Evolutionary conservation across 2,113 vertebrate species (phyloP).

Genomic region (Rhinopomastus cyanomelas): DNA sequence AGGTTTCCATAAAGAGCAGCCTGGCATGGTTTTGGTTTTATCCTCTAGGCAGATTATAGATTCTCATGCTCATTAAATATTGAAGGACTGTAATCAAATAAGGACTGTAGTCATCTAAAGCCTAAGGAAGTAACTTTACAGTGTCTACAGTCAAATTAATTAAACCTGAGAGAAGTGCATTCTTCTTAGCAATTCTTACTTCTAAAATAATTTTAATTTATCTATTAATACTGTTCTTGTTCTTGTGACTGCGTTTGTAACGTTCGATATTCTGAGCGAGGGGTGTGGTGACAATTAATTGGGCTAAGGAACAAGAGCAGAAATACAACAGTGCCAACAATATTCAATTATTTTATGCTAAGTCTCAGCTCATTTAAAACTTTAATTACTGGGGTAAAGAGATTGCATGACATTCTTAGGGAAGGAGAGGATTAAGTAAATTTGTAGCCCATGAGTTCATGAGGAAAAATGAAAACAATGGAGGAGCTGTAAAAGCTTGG

Average conservation of each 20-base stretch:
- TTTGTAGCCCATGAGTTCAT: background rate
- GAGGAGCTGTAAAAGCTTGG: background rate
- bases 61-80: constrained; percentile 59
- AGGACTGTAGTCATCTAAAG: constrained; percentile 26
- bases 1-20: constrained; percentile 49
- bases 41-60: constrained; percentile 49
- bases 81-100: constrained; percentile 40
- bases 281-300: background rate
- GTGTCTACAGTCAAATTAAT: constrained; percentile 15
- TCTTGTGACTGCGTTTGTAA: background rate
- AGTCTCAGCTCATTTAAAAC: background rate
- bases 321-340: background rate
- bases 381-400: background rate
- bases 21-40: constrained; percentile 16
- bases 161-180: constrained; percentile 4
- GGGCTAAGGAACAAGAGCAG: background rate
- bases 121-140: constrained; percentile 33
- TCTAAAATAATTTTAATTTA: constrained; percentile 11
- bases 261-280: background rate
- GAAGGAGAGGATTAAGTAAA: background rate
- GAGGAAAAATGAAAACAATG: background rate
- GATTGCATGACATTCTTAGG: background rate
- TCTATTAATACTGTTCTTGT: background rate
- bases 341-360: background rate
- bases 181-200: constrained; percentile 20